Conservation (phyloP, 2,113 vertebrate species). For the Vidua chalybeata region DNA sequence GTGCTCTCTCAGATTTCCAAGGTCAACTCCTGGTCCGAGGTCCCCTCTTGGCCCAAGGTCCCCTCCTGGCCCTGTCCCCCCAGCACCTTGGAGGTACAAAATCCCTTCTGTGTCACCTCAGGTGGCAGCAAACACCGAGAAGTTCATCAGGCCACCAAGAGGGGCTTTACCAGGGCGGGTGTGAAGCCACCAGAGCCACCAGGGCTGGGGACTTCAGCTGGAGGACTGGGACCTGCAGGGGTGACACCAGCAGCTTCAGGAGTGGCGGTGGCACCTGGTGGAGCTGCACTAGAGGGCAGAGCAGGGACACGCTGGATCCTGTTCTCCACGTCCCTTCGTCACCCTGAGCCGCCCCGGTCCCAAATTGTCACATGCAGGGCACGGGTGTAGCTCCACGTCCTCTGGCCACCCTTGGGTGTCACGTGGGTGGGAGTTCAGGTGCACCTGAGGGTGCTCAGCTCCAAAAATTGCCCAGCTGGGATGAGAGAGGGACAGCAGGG, state of each 20-base stretch:
- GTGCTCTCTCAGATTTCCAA: not conserved
- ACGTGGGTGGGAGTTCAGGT: not conserved
- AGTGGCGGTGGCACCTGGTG: not conserved
- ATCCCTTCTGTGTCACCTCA: not conserved
- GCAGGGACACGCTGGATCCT: not conserved
- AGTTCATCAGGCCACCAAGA: not conserved
- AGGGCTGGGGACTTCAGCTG: not conserved
- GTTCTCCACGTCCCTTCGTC: rapidly evolving
- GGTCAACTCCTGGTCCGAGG: rapidly evolving
- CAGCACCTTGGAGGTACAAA: not conserved
- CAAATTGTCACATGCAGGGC: rapidly evolving
- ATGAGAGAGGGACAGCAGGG: not conserved
- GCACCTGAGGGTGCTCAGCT: not conserved
- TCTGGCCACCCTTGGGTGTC: not conserved
- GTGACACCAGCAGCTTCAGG: not conserved
- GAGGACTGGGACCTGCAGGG: rapidly evolving
- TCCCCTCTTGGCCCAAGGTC: not conserved
- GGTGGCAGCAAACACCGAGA: not conserved
- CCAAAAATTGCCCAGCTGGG: not conserved
- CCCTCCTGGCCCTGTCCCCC: not conserved
- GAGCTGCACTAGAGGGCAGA: not conserved
- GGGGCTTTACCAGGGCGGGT: rapidly evolving
- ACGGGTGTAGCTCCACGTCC: rapidly evolving
- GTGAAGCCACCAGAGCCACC: not conserved
- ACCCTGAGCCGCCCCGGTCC: not conserved